Conservation (phyloP, 2,888 invertebrate genomes). For the Graphium colonna region DNA sequence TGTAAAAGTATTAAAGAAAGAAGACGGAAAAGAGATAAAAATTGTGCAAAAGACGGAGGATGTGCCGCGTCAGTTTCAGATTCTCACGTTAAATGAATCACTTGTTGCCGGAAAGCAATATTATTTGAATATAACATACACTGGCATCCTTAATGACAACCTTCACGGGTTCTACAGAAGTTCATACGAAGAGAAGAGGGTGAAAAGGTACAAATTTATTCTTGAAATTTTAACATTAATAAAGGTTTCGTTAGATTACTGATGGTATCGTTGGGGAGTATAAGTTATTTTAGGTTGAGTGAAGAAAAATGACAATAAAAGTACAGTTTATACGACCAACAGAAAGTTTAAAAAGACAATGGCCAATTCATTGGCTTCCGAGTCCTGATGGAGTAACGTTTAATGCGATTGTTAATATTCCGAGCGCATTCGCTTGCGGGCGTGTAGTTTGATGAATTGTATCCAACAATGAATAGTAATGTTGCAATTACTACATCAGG, state of each 20-base stretch:
- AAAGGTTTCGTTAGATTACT: not conserved
- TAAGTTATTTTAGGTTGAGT: not conserved
- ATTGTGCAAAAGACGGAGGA: conserved; percentile 74
- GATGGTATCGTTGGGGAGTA: not conserved
- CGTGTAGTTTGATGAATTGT: conserved; percentile 18
- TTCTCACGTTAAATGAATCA: conserved; percentile 80
- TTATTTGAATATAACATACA: conserved; percentile 83
- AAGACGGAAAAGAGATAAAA: conserved; percentile 47
- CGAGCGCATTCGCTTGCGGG: not conserved
- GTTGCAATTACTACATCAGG: conserved; percentile 6
- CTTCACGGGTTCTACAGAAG: conserved; percentile 91
- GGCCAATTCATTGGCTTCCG: conserved; percentile 20
- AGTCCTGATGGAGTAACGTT: conserved; percentile 12
- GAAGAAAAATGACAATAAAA: not conserved
- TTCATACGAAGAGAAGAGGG: conserved; percentile 85
- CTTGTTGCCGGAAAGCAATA: conserved; percentile 82
- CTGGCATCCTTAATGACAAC: conserved; percentile 86
- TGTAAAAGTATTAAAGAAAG: conserved; percentile 72
- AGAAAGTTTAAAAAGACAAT: conserved; percentile 22
- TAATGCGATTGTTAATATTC: conserved; percentile 17
- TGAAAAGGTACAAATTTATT: conserved; percentile 80
- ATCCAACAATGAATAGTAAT: conserved; percentile 14
- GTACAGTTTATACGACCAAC: conserved; percentile 18
- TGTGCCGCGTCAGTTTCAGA: conserved; percentile 83
- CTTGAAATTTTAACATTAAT: not conserved